phyloP scores from a whole-genome alignment of 2,888 invertebrate species.

The Himalopsyche japonica region DNA sequence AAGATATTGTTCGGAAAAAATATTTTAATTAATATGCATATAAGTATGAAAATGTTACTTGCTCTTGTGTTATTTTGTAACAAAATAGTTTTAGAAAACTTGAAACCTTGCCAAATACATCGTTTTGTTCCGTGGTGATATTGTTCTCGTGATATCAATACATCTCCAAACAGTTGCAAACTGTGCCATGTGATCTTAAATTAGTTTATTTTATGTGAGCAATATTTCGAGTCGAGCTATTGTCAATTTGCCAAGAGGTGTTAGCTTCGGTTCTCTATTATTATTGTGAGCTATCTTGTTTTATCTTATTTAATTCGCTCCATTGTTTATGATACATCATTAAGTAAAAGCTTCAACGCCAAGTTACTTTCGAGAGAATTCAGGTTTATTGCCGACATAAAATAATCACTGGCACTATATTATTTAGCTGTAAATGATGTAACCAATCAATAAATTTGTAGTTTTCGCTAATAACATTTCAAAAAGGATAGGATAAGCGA shows the following conservation, averaged over 20 bases:
- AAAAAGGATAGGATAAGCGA: too few relatives aligned
- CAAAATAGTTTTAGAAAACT: background rate
- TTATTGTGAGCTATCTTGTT: background rate
- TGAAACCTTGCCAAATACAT: background rate
- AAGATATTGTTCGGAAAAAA: too few relatives aligned
- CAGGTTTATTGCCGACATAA: background rate
- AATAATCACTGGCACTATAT: background rate
- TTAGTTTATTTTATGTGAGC: background rate
- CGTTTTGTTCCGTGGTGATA: background rate
- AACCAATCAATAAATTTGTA: background rate
- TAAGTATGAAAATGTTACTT: too few relatives aligned
- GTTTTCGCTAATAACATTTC: too few relatives aligned
- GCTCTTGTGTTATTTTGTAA: background rate
- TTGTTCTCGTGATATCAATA: background rate
- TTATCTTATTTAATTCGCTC: background rate
- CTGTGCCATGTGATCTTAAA: background rate
- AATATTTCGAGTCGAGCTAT: background rate
- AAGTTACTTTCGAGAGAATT: background rate
- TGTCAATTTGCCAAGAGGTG: background rate
- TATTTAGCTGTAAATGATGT: background rate
- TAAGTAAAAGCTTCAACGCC: background rate
- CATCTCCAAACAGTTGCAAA: background rate
- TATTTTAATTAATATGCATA: too few relatives aligned
- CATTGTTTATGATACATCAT: background rate
- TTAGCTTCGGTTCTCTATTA: background rate